Base-by-base conservation (phyloP, 2,888 invertebrate genomes). In the Caenorhabditis sulstoni region DNA sequence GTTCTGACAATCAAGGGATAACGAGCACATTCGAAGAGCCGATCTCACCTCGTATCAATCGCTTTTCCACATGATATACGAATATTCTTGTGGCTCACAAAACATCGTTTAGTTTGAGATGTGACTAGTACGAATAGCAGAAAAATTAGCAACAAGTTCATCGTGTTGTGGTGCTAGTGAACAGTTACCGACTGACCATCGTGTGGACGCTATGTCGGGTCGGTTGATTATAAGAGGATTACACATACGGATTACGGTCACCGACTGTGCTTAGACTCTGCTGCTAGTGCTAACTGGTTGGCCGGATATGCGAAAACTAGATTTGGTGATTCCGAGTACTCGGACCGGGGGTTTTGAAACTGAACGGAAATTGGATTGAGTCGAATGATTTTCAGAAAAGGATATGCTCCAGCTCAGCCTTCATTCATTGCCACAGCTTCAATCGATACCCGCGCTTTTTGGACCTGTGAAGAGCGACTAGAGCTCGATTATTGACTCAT, bases 221-320 rank as follows among this genome's bases (percentile, higher is more conserved):
- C 76, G 62, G 37, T 68, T 68, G 65, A 77, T 77, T 70, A 59
- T 77, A 77, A 77, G 77, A 64, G 77, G 77, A 77, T 77, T 70
- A 70, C 77, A 58, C 4, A 29, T 59, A 14, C 62, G 76, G 76
- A 76, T 76, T 76, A 76, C 68, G 76, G 76, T 76, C 76, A 76
- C 66, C 35, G 66, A 37, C 47, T 66, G 44, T 74, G 59, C 37
- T 55, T 41, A 58, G 12, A 50, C 16, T 65, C 49, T 50, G 37
- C 55, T 47, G 50, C 67, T 59, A 59, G 68, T 50, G 41, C 29
- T 16, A 52, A 45, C 59, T 73, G 49, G 64, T 49, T 73, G 44
- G 35, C 59, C 58, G 66, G 66, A 66, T 73, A 64, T 73, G 44
- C 2, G 47, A 18, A 44, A 44, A 49, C 14, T 41, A n/a, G 47